Base-by-base conservation (phyloP, 2,113 vertebrate species). In the Collichthys lucidus region DNA sequence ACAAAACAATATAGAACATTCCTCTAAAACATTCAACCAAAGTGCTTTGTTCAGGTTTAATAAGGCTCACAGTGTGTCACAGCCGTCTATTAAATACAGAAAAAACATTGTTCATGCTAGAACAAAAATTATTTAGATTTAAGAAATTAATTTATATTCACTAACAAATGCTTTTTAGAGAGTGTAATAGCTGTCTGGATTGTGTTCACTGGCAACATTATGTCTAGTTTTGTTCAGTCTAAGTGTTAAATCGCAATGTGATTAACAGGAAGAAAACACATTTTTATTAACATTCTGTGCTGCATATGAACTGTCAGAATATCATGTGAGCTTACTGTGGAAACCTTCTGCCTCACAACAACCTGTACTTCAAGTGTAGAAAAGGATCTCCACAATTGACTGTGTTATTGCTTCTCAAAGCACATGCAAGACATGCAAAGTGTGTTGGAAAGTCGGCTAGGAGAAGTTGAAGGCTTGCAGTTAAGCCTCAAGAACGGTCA, bases 401-500 rank as follows among this genome's bases (percentile, higher is more conserved):
- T 56, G 40, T 67, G 50, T 72, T 67, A 29, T 19, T 61, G 65
- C 50, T 16, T 55, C 26, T 57, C 70, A 78, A 52, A 74, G 3
- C 20, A 5, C n/a, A 40, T 40, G 35, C 35, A 40, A 22, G 35
- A 56, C n/a, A 61, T 67, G 31, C 44, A 40, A 64, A 72, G 24
- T 16, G 52, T 53, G 53, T 70, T 70, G 72, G 66, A 47, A 52
- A 67, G 47, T 62, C 2, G 1, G 16, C 47, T 72, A 55, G 29
- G 20, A 56, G 46, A 83, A 73, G 49, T 52, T 40, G 62, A 79
- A 81, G 20, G 60, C 53, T 70, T 66, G 53, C 60, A 88, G 64
- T 79, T 75, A 71, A 71, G 40, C 47, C 49, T 75, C 22, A 78
- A 44, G 70, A 77, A 68, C 22, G 57, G 74, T 82, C 79, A 82